These are phyloP conservation scores for Oreamnos americanus DNA, from an alignment of 2,113 vertebrate species.

Conservation along the genomic window DNA sequence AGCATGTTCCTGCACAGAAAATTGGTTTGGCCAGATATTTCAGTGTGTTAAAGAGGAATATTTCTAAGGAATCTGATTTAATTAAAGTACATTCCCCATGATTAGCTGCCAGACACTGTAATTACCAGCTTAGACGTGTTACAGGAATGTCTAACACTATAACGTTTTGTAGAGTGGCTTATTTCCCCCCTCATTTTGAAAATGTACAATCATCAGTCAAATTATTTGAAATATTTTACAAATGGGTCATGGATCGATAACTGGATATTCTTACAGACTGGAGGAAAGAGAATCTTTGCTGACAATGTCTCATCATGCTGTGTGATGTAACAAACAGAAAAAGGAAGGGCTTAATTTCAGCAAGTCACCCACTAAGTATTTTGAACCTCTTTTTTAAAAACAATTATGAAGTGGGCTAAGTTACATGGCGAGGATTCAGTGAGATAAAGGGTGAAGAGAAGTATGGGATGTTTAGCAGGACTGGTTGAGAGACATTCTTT, in stretches of 20 bases:
- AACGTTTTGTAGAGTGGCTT: background rate
- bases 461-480: background rate
- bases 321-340: background rate
- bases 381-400: background rate
- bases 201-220: background rate
- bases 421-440: background rate
- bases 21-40: conserved; percentile 39
- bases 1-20: background rate
- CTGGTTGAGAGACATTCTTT: background rate
- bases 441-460: background rate
- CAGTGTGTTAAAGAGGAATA: conserved; percentile 18
- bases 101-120: background rate
- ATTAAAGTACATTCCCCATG: conserved; percentile 33
- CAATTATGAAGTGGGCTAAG: background rate
- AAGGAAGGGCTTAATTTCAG: background rate
- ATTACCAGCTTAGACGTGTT: background rate
- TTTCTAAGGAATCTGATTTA: conserved; percentile 27
- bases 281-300: background rate
- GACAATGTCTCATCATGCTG: background rate
- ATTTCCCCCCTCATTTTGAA: background rate
- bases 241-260: background rate
- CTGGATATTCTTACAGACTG: background rate
- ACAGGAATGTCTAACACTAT: background rate
- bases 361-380: background rate
- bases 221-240: conserved; percentile 22